Conservation (phyloP, 2,113 vertebrate species). For the Hydropotes inermis region DNA sequence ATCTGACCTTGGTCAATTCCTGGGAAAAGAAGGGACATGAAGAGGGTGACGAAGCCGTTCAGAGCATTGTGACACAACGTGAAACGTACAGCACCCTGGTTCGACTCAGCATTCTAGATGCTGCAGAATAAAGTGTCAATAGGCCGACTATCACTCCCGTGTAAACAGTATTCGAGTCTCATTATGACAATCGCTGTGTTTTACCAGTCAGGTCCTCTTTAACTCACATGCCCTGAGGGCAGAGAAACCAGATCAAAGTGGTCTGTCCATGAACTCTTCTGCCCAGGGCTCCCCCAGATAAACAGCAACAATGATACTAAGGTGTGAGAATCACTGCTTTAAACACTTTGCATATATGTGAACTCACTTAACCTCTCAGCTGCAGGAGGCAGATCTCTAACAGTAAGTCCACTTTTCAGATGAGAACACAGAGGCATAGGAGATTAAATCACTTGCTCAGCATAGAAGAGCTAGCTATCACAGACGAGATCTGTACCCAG, state of each 20-base stretch:
- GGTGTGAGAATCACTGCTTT: neutral
- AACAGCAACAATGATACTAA: neutral
- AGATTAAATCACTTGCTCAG: neutral
- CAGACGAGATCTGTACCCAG: neutral
- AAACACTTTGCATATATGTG: neutral
- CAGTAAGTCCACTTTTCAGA: neutral
- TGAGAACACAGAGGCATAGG: neutral
- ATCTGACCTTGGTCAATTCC: conserved; percentile 99
- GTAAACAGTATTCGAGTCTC: rapidly evolving
- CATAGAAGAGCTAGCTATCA: neutral
- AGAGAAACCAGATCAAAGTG: neutral
- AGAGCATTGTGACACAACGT: rapidly evolving
- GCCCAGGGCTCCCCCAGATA: neutral
- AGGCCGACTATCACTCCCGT: rapidly evolving
- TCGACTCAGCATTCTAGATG: neutral
- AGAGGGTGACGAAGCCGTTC: neutral
- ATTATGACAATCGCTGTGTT: rapidly evolving
- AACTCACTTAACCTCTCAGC: neutral
- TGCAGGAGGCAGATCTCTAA: neutral
- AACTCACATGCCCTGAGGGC: neutral
- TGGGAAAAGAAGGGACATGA: conserved; percentile 60
- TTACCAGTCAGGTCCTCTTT: neutral
- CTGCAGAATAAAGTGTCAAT: neutral
- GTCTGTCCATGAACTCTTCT: neutral
- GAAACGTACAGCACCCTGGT: neutral